Evolutionary conservation across 2,797 vertebrate genomes (phyloP), one percentile per base, ranked within the genome.

Genomic region (Crypturellus tataupa): DNA sequence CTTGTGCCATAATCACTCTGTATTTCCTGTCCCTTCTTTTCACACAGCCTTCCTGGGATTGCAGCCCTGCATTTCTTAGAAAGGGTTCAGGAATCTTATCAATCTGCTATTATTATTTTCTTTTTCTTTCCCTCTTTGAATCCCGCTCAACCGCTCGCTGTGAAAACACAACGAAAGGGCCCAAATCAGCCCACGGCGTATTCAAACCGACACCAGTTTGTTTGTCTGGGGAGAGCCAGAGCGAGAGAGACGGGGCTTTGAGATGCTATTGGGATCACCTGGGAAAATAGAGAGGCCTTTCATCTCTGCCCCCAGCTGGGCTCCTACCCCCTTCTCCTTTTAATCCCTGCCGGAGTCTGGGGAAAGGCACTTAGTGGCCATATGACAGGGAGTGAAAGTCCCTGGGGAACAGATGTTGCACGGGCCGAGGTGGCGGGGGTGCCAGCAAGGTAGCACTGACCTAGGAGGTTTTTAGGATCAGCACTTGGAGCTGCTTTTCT

Each of bases 181-280:
- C 82, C 70, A 63, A 70, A 94, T 77, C 91, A 58, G 67, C 53
- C 47, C 85, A 85, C 1, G 1, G 89, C 20, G 1, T 53, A 87
- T 80, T 92, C 93, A 92, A 81, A 96, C 85, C 83, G 85, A 88
- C 89, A 89, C 70, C 81, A 21, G 77, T 91, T 96, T 96, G 94
- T 97, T 97, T 97, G 87, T 81, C 93, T 94, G 94, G 73, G 84
- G 93, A 65, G 95, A 96, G 81, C 35, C 67, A 3, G 83, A 87
- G 95, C 82, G 93, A 95, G 92, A 96, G 96, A 95, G 91, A 72
- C 1, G 3, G 25, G 53, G 71, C 93, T 96, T 96, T 91, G 90
- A 96, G 92, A 79, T 93, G 92, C 77, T 91, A 85, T 88, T 94
- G 90, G 84, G 93, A 95, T 97, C 97, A 97, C 97, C 96, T 98